Evolutionary conservation across 2,113 vertebrate genomes (phyloP), one percentile per base, ranked within the genome.

Genomic region (Halichoerus grypus): DNA sequence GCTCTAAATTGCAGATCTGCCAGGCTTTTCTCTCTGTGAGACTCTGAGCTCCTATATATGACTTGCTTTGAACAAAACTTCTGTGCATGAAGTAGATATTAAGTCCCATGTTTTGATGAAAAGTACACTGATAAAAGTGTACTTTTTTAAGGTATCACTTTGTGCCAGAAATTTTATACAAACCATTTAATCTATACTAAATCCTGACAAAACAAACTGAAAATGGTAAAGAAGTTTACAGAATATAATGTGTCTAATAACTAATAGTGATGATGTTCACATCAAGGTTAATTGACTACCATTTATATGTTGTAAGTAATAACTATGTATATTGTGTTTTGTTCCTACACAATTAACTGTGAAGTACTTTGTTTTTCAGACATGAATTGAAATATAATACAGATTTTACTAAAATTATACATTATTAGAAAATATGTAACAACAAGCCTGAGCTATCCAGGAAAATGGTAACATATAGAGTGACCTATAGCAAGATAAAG

Each of bases 11-110:
- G 74, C 51, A 84, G 21, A 84, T 92, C 67, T 94, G 46, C 67
- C 4, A 67, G 33, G 7, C 9, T 92, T 96, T 94, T 94, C 74
- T 91, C 82, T 88, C 33, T 77, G 18, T 77, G 53, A 96, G 76
- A 93, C 71, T 81, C 28, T 91, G 81, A 94, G 55, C 33, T 88
- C 28, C 42, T 88, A 33, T 85, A 77, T 63, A 92, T 88, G 67
- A 97, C 67, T 86, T 69, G 33, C 46, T 94, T 91, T 94, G 71
- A 69, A 95, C 28, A 96, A 93, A 96, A 22, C 39, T 86, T 94
- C 33, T 21, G 31, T 77, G 84, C 39, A 77, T 82, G 94, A 93
- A 91, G 91, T 67, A 82, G 19, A 85, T 57, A 85, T 63, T 55
- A 85, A 91, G 91, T 80, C 2, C 19, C 14, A 53, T 57, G 36